Conservation (phyloP, 2,113 vertebrate genomes). For the Orientallactaga bullata region DNA sequence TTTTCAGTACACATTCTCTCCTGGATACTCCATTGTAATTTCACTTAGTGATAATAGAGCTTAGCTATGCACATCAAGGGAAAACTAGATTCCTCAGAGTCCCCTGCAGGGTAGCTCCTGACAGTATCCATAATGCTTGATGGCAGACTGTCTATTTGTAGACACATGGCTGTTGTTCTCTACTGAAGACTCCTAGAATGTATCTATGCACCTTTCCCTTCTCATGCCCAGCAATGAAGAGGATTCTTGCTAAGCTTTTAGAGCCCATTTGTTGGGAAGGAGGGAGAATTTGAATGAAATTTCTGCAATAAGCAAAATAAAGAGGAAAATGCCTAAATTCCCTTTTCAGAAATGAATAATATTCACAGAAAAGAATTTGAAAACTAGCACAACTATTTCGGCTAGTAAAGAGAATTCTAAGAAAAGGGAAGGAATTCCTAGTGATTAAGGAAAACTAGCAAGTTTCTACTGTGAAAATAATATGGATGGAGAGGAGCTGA, state of each 20-base stretch:
- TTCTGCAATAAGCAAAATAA: constrained; percentile 46
- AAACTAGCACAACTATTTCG: neutral
- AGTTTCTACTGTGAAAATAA: constrained; percentile 39
- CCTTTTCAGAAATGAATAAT: constrained; percentile 61
- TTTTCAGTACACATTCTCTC: constrained; percentile 56
- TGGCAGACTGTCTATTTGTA: constrained; percentile 71
- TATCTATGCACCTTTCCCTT: neutral
- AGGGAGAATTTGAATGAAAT: constrained; percentile 58
- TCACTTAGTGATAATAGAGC: constrained; percentile 54
- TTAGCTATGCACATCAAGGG: constrained; percentile 59
- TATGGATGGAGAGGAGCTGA: neutral
- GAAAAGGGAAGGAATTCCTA: constrained; percentile 48
- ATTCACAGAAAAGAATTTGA: constrained; percentile 30
- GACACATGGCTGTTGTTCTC: constrained; percentile 53
- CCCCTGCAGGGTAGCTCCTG: constrained; percentile 34
- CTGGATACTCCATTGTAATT: constrained; percentile 17
- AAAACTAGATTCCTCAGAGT: constrained; percentile 59
- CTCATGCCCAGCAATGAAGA: constrained; percentile 55
- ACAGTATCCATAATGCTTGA: constrained; percentile 37
- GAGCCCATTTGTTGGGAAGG: constrained; percentile 48
- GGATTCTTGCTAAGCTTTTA: constrained; percentile 57
- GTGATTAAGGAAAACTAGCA: constrained; percentile 32
- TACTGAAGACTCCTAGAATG: neutral
- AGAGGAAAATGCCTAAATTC: constrained; percentile 17
- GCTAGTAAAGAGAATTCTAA: constrained; percentile 17